A percentile compares a stretch with the other conserved stretches of the same genome.
These are phyloP conservation scores for Clusia tigrina DNA, from an alignment of 2,888 invertebrate species.

Conservation along the genomic window DNA sequence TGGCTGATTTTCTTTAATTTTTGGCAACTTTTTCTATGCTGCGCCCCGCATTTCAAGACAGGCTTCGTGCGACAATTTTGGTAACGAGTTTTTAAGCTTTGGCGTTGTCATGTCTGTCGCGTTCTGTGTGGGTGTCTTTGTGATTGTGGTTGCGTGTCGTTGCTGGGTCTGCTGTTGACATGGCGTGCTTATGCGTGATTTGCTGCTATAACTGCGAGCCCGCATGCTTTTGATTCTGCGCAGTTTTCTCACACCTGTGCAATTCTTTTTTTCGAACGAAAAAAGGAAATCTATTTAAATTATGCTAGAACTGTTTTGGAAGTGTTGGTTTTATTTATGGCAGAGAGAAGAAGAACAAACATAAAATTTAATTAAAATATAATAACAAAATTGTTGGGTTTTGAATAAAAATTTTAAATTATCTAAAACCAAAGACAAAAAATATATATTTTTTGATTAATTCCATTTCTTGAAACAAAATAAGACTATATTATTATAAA, in stretches of 20 bases:
- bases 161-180: background rate
- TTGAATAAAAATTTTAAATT: too few relatives aligned
- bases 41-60: background rate
- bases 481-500: too few relatives aligned
- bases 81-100: background rate
- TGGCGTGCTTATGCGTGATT: slow-evolving; percentile 10
- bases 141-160: slow-evolving; percentile 5
- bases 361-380: too few relatives aligned
- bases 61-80: slow-evolving; percentile 10
- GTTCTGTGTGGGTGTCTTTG: background rate
- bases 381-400: too few relatives aligned
- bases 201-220: background rate
- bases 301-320: too few relatives aligned
- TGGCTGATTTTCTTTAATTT: background rate
- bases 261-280: background rate
- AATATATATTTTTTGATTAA: too few relatives aligned
- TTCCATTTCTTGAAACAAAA: too few relatives aligned
- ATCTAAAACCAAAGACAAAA: too few relatives aligned
- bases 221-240: background rate
- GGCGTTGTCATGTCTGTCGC: slow-evolving; percentile 14
- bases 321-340: too few relatives aligned
- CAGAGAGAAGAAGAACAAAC: too few relatives aligned
- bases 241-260: slow-evolving; percentile 17
- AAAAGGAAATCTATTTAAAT: too few relatives aligned
- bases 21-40: slow-evolving; percentile 5